Conservation (phyloP, 2,888 invertebrate genomes). For the Thereva nobilitata region DNA sequence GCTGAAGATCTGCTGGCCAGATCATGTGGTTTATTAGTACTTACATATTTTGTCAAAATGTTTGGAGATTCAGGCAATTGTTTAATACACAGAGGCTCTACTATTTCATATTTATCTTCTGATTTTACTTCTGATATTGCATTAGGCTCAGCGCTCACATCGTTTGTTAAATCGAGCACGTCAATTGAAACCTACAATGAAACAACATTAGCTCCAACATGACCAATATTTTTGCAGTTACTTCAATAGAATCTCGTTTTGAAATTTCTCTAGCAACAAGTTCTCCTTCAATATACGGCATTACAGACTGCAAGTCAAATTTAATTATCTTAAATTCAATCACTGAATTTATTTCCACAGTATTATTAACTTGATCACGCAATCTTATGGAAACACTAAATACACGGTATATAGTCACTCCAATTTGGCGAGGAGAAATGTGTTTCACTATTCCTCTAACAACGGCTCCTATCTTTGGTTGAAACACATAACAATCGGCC, state of each 20-base stretch:
- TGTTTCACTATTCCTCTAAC: conserved; percentile 67
- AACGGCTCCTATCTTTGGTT: conserved; percentile 62
- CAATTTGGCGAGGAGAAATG: conserved; percentile 61
- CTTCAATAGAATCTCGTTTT: background rate
- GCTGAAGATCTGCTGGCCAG: too few relatives aligned
- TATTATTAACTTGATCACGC: conserved; percentile 40
- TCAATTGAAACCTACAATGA: too few relatives aligned
- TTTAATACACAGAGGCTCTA: too few relatives aligned
- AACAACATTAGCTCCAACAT: too few relatives aligned
- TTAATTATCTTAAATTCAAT: conserved; percentile 54
- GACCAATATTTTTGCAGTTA: too few relatives aligned
- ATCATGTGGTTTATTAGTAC: too few relatives aligned
- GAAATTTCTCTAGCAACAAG: conserved; percentile 43
- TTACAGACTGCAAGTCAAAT: conserved; percentile 51
- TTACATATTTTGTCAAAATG: too few relatives aligned
- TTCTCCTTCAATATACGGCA: conserved; percentile 57
- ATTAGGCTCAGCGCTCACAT: too few relatives aligned
- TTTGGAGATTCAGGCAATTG: too few relatives aligned
- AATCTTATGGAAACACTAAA: conserved; percentile 68
- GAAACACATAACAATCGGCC: conserved; percentile 68
- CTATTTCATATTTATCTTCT: too few relatives aligned
- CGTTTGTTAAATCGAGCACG: too few relatives aligned
- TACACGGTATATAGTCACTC: conserved; percentile 66
- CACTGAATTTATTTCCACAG: conserved; percentile 53
- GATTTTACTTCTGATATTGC: too few relatives aligned